Percentiles rank a stretch among this genome's conserved stretches.
Evolutionary conservation across 2,888 invertebrate genomes (phyloP).

Genomic region (Hoplodrina ambigua): DNA sequence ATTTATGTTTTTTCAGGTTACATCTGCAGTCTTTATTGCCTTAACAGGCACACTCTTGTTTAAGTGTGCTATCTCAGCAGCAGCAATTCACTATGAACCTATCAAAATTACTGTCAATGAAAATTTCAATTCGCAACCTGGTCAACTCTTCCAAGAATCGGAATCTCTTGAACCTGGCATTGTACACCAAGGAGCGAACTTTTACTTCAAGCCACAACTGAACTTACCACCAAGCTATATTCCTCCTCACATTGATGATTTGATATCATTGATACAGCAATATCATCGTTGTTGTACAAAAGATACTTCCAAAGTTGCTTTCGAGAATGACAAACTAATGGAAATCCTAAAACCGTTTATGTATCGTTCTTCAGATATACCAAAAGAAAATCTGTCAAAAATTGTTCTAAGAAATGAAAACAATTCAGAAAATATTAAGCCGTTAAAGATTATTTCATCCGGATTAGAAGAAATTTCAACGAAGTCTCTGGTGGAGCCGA

Average conservation of each 20-base stretch:
- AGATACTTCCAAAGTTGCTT: conserved; percentile 12
- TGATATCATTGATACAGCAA: conserved; percentile 51
- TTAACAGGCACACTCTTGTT: conserved; percentile 20
- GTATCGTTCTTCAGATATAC: not conserved
- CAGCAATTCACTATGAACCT: conserved; percentile 34
- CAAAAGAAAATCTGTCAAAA: conserved; percentile 2
- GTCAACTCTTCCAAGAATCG: conserved; percentile 30
- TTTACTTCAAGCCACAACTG: conserved; percentile 72
- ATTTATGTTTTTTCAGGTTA: conserved; percentile 24
- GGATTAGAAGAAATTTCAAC: not conserved
- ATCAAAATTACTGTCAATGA: conserved; percentile 58
- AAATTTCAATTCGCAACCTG: conserved; percentile 48
- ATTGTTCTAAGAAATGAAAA: conserved; percentile 16
- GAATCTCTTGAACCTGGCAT: conserved; percentile 61
- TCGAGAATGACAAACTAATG: conserved; percentile 24
- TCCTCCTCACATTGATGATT: conserved; percentile 47
- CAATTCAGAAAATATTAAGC: not conserved
- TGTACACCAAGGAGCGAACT: conserved; percentile 72
- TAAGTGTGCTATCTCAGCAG: conserved; percentile 9
- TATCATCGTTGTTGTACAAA: not conserved
- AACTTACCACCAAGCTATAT: conserved; percentile 56
- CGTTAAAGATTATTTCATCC: not conserved
- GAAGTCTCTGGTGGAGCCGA: not conserved
- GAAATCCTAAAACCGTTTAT: conserved; percentile 19
- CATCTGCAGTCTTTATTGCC: not conserved